Conservation (phyloP, 2,113 vertebrate genomes). For the Gila orcuttii region DNA sequence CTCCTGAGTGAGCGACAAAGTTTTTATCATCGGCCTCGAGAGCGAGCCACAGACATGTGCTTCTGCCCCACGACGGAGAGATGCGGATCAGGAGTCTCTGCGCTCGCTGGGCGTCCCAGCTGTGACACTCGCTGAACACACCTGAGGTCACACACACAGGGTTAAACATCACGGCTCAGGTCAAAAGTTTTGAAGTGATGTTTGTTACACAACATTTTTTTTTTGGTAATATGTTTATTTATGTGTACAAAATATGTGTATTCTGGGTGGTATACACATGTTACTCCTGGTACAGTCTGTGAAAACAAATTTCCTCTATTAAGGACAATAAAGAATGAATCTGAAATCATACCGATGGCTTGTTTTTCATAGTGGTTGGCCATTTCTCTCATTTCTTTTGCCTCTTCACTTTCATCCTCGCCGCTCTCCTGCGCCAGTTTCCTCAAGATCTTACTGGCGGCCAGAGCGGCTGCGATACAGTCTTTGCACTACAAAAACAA, state of each 20-base stretch:
- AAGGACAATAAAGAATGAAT: neutral
- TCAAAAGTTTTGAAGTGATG: neutral
- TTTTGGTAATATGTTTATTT: too few relatives aligned
- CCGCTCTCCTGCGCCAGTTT: slow-evolving; percentile 83
- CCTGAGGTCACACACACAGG: slow-evolving; percentile 58
- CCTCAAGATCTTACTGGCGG: slow-evolving; percentile 92
- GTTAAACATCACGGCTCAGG: neutral
- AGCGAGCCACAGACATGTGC: slow-evolving; percentile 88
- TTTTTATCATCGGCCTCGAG: slow-evolving; percentile 89
- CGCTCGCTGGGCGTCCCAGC: slow-evolving; percentile 81
- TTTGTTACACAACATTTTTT: too few relatives aligned
- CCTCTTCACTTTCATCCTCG: slow-evolving; percentile 77
- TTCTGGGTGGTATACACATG: too few relatives aligned
- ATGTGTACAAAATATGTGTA: too few relatives aligned
- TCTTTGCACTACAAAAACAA: slow-evolving; percentile 75
- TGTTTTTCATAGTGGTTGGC: slow-evolving; percentile 83
- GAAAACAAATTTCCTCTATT: neutral
- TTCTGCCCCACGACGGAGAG: slow-evolving; percentile 87
- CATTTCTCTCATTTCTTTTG: slow-evolving; percentile 79
- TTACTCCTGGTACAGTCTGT: slow-evolving; percentile 70
- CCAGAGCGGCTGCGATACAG: slow-evolving; percentile 83
- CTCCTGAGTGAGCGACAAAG: slow-evolving; percentile 89
- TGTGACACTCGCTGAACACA: slow-evolving; percentile 89
- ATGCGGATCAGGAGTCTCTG: slow-evolving; percentile 84
- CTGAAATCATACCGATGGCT: slow-evolving; percentile 81